These are phyloP conservation scores for Seriola aureovittata DNA, from an alignment of 2,113 vertebrate genomes.

Conservation along the genomic window DNA sequence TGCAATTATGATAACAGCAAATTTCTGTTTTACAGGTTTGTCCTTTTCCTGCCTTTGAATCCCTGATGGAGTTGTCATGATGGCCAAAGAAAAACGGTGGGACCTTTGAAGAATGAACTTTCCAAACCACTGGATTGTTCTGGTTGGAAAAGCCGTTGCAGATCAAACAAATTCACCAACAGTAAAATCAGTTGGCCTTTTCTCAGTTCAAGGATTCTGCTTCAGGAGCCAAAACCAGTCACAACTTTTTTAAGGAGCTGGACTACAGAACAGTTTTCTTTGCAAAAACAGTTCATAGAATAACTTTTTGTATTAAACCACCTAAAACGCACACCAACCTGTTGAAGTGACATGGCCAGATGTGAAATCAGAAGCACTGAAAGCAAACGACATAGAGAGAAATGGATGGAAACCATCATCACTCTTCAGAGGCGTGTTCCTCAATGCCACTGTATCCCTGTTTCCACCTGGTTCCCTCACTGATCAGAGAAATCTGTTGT, in stretches of 20 bases:
- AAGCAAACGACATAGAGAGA: neutral
- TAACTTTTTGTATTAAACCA: conserved; percentile 41
- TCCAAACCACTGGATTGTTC: conserved; percentile 61
- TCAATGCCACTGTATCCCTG: neutral
- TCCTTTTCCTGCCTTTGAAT: conserved; percentile 44
- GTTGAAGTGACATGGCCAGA: neutral
- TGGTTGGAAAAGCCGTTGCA: conserved; percentile 49
- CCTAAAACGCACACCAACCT: neutral
- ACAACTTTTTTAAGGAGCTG: conserved; percentile 27
- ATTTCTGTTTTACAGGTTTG: conserved; percentile 68
- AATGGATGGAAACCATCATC: conserved; percentile 38
- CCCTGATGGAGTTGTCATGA: conserved; percentile 41
- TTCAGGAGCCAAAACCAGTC: conserved; percentile 35
- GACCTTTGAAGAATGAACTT: conserved; percentile 63
- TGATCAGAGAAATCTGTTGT: conserved; percentile 30
- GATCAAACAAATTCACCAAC: conserved; percentile 59
- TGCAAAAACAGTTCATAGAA: conserved; percentile 11
- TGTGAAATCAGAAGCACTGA: conserved; percentile 1
- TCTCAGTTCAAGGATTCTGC: conserved; percentile 56
- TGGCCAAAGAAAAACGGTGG: conserved; percentile 38
- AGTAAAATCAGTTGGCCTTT: conserved; percentile 64
- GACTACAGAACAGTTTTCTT: conserved; percentile 13
- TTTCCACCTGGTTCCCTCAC: neutral
- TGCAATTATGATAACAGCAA: conserved; percentile 9
- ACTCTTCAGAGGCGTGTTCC: neutral